Base-by-base conservation (phyloP, 2,797 vertebrate genomes). In the Rhynchonycteris naso region DNA sequence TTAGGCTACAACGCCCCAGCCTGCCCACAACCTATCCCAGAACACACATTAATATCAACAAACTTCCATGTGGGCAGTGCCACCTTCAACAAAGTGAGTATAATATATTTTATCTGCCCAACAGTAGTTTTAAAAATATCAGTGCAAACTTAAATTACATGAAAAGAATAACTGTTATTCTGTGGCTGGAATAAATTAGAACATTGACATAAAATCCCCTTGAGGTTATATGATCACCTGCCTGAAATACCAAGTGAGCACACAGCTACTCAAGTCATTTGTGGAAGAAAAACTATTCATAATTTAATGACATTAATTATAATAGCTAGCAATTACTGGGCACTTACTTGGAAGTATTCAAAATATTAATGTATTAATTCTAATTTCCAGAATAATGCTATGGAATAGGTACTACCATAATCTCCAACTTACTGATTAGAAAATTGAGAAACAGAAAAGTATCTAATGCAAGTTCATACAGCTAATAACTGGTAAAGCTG, bases 341-440 rank as follows among this genome's bases (percentile, higher is more conserved):
- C 38, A 43, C 83, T 74, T 58, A 43, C 1, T 47, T 61, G 38
- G 10, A 8, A 54, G 33, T 83, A 43, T 76, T 71, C 28, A 59
- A 92, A 82, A 54, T 61, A 72, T n/a, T 52, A 90, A 63, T 66
- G 6, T 84, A 90, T 88, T 65, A 71, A 52, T 47, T 90, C 11
- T 50, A 90, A 26, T 30, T 33, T 16, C 21, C 47, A 89, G 59
- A 90, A 76, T 65, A 80, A 91, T 19, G 11, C 22, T 30, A 61
- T 28, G 24, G 19, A 47, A 52, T 63, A 74, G n/a, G 30, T 69
- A 56, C n/a, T 24, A 59, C 30, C 71, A 26, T 56, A 78, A 30
- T 63, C 6, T 6, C 54, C 24, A 78, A 11, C 74, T 87, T 72
- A 72, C 18, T 80, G 11, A 43, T 78, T 15, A 79, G 22, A 22